Percentiles rank a stretch among this genome's conserved stretches.
Conservation (phyloP, 2,113 vertebrate species). For the Regulus satrapa region DNA sequence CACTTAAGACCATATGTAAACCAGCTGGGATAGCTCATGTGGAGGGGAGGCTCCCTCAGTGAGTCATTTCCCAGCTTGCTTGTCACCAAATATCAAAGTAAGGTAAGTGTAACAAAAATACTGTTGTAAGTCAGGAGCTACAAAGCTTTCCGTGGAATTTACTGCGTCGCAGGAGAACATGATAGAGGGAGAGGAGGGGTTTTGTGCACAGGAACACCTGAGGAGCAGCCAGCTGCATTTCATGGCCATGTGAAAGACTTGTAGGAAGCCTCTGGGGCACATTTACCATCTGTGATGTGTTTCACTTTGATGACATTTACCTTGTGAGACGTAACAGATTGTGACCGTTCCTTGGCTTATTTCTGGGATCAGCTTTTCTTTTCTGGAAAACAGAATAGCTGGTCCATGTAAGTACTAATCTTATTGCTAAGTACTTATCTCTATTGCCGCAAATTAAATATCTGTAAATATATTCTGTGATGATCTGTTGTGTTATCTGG, state of each 20-base stretch:
- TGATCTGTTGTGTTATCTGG: constrained; percentile 1
- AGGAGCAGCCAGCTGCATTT: neutral
- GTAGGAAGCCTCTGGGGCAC: neutral
- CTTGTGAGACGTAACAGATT: neutral
- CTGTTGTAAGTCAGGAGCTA: neutral
- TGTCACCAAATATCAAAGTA: neutral
- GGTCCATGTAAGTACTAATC: neutral
- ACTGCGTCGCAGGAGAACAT: rapidly evolving
- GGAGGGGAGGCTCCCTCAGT: neutral
- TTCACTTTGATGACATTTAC: neutral
- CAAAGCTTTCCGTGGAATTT: neutral
- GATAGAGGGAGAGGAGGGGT: neutral
- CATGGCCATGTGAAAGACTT: neutral
- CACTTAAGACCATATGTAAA: neutral
- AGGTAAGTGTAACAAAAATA: neutral
- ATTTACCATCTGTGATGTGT: neutral
- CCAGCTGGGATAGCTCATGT: neutral
- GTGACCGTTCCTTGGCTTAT: neutral
- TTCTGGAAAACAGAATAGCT: constrained; percentile 4
- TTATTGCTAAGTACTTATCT: constrained; percentile 40
- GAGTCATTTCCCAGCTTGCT: neutral
- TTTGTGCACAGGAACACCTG: neutral
- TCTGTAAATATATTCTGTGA: constrained; percentile 3
- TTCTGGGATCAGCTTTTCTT: neutral
- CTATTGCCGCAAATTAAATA: constrained; percentile 6